Conservation (phyloP, 2,888 invertebrate species). For the Catocala nupta region DNA sequence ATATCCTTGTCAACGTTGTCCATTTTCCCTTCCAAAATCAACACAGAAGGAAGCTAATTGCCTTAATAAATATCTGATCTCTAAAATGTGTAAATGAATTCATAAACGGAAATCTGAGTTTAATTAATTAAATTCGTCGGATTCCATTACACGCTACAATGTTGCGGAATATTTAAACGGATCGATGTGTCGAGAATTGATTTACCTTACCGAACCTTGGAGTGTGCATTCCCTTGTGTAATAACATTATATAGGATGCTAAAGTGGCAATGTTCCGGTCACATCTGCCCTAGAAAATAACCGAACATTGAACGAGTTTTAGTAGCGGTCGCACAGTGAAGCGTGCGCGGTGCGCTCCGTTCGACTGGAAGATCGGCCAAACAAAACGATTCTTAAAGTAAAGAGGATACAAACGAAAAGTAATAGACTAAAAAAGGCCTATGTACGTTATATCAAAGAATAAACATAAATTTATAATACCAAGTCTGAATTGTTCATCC, state of each 20-base stretch:
- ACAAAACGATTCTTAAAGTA: slow-evolving; percentile 1
- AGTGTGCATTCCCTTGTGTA: slow-evolving; percentile 19
- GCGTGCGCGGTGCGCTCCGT: slow-evolving; percentile 10
- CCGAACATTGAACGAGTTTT: slow-evolving; percentile 30
- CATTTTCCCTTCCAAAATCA: neutral
- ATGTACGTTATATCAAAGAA: slow-evolving; percentile 31
- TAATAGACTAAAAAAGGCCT: slow-evolving; percentile 39
- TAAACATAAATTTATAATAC: slow-evolving; percentile 19
- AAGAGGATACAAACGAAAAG: slow-evolving; percentile 22
- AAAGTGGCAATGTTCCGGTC: slow-evolving; percentile 27
- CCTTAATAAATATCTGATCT: slow-evolving; percentile 18
- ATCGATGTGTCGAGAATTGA: slow-evolving; percentile 25
- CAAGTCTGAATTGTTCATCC: slow-evolving; percentile 18
- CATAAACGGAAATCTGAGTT: slow-evolving; percentile 23
- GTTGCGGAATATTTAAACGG: slow-evolving; percentile 15
- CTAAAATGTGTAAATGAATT: slow-evolving; percentile 29
- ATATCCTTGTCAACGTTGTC: neutral
- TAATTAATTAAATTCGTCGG: slow-evolving; percentile 20
- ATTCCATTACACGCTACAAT: slow-evolving; percentile 13
- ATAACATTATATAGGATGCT: slow-evolving; percentile 18
- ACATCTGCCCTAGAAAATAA: slow-evolving; percentile 38
- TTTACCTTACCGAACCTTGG: slow-evolving; percentile 25
- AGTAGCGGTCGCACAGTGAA: slow-evolving; percentile 20
- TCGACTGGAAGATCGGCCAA: slow-evolving; percentile 7
- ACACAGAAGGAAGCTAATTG: neutral